A percentile compares a stretch with the other conserved stretches of the same genome.
phyloP scores from a whole-genome alignment of 2,113 vertebrate genomes.

The Dryoscopus gambensis region DNA sequence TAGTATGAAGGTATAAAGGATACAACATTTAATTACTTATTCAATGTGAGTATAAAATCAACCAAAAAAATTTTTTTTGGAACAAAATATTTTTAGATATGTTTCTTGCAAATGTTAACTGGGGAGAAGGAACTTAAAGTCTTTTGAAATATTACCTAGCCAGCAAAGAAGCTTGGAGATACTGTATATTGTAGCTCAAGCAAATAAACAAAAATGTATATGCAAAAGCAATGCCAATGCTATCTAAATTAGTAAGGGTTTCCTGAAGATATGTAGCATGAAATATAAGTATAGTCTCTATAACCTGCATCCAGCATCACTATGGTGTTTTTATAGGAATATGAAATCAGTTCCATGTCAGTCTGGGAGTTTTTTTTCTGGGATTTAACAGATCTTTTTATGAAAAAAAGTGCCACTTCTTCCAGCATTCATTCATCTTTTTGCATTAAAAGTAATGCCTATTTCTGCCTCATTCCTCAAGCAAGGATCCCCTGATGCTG shows the following conservation, averaged over 20 bases:
- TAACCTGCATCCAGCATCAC: neutral
- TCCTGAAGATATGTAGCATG: neutral
- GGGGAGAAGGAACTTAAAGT: neutral
- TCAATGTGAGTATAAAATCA: neutral
- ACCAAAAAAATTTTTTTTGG: neutral
- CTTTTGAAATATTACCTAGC: neutral
- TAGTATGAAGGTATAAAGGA: neutral
- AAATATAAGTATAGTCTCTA: neutral
- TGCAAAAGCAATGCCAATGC: neutral
- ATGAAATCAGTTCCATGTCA: neutral
- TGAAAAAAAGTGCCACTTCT: neutral
- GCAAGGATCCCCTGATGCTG: neutral
- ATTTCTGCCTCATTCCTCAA: neutral
- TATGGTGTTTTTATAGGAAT: neutral
- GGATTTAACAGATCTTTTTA: neutral
- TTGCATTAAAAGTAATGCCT: neutral
- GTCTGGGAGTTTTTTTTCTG: neutral
- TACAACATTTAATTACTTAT: neutral
- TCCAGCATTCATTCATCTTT: neutral
- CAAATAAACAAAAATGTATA: neutral
- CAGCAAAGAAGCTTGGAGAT: neutral
- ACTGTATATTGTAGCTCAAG: neutral
- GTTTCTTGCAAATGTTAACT: neutral
- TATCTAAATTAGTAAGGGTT: neutral
- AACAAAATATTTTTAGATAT: neutral